Evolutionary conservation across 2,113 vertebrate species (phyloP).

Genomic region (Propithecus coquereli): DNA sequence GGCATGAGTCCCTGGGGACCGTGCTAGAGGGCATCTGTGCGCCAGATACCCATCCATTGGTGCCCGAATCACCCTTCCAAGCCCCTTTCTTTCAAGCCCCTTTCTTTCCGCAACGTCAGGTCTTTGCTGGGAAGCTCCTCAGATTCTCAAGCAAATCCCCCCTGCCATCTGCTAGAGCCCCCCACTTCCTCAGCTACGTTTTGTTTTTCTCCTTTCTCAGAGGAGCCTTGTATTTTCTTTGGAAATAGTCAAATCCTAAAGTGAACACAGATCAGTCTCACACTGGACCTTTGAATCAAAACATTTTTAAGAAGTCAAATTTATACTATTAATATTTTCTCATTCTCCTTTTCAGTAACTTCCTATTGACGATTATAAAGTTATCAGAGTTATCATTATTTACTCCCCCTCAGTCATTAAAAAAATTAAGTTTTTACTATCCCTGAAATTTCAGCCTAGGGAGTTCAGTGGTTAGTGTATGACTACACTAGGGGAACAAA

Average conservation of each 20-base stretch:
- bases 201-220: not conserved
- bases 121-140: not conserved
- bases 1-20: not conserved
- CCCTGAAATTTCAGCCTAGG: slow-evolving; percentile 81
- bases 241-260: not conserved
- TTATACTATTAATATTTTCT: not conserved
- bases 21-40: not conserved
- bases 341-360: slow-evolving; percentile 51
- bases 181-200: not conserved
- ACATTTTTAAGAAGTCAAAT: not conserved
- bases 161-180: not conserved
- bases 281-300: not conserved
- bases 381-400: slow-evolving; percentile 56
- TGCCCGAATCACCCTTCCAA: not conserved
- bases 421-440: slow-evolving; percentile 82
- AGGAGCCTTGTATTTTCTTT: not conserved
- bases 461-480: slow-evolving; percentile 83
- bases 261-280: not conserved
- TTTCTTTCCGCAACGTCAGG: not conserved
- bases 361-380: slow-evolving; percentile 62
- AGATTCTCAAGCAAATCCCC: not conserved
- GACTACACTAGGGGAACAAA: slow-evolving; percentile 84
- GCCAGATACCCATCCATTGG: not conserved
- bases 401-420: slow-evolving; percentile 64
- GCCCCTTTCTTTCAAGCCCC: not conserved